Base-by-base conservation (phyloP, 2,888 invertebrate species). In the Halocaridina rubra region DNA sequence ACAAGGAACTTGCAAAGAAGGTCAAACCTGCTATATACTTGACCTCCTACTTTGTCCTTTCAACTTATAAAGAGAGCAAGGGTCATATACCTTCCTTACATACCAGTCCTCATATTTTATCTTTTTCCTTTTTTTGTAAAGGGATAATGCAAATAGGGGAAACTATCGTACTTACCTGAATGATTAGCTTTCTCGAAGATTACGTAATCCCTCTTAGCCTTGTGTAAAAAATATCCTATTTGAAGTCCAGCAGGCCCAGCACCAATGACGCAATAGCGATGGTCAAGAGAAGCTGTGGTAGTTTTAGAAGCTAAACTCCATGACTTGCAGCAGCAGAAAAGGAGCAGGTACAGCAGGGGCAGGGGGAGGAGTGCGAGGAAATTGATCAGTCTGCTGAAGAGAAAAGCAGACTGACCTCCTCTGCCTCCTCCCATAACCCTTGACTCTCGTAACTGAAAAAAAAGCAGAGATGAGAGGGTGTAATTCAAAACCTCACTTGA, bases 241-340 rank as follows among this genome's bases (percentile, higher is more conserved):
- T 92, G 92, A 29, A 92, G 89, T 5, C 92, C 92, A 1, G 90
- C 89, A 2, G 92, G 92, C 16, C 92, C 92, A n/a, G 91, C 91
- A 10, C 92, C 92, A 3, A 92, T 89, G 30, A 92, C 89, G 88
- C 92, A 91, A 89, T 92, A 92, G 69, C 92, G 87, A 39, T 86
- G 86, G 74, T n/a, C 24, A 13, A 13, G 8, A 4, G 30, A 2
- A 29, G 24, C 39, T 10, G 39, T 10, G n/a, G 22, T n/a, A 22
- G 33, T 19, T 33, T n/a, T 19, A 13, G 53, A 29, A 10, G 76
- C 76, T 27, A 57, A 27, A 19, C 53, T 32, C 39, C 32, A 29
- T 30, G 30, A 22, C n/a, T n/a, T n/a, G 22, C 75, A 76, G 59
- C 75, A 53, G 59, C 22, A 24, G 46, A 53, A 16, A 5, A 75